A percentile compares a stretch with the other conserved stretches of the same genome.
phyloP scores from a whole-genome alignment of 2,113 vertebrate species.

The Apodemus speciosus region DNA sequence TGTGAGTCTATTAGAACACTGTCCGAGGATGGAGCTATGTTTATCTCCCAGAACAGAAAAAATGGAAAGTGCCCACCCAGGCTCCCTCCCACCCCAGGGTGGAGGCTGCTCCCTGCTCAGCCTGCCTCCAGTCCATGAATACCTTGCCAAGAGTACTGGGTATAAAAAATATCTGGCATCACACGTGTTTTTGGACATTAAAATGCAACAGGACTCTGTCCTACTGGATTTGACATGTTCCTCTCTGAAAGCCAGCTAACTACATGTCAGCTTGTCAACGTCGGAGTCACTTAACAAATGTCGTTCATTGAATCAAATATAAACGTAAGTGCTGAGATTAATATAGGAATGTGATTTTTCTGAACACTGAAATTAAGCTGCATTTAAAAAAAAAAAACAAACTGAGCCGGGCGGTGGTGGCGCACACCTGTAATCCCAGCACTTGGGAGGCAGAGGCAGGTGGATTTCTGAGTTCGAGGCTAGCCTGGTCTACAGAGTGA shows the following conservation, averaged over 20 bases:
- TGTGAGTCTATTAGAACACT: conserved; percentile 24
- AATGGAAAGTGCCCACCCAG: not conserved
- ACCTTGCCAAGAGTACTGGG: not conserved
- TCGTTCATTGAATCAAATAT: not conserved
- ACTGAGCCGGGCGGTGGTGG: too few relatives aligned
- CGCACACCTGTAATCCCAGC: too few relatives aligned
- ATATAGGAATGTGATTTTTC: not conserved
- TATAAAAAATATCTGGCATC: not conserved
- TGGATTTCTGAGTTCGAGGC: too few relatives aligned
- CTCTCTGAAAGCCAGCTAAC: not conserved
- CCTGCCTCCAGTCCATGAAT: not conserved
- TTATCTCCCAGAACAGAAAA: not conserved
- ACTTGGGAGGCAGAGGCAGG: too few relatives aligned
- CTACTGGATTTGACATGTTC: not conserved
- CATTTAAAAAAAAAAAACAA: too few relatives aligned
- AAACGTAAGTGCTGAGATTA: not conserved
- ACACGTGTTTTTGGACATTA: not conserved
- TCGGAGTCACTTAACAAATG: not conserved
- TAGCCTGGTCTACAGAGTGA: too few relatives aligned
- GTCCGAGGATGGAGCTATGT: not conserved
- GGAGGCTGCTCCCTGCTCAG: not conserved
- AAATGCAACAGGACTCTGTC: not conserved
- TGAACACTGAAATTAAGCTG: not conserved
- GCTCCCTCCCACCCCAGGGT: not conserved
- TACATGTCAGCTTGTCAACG: not conserved